Percentiles rank a stretch among this genome's conserved stretches.
Evolutionary conservation across 2,797 vertebrate genomes (phyloP).

Genomic region (Cuniculus paca): DNA sequence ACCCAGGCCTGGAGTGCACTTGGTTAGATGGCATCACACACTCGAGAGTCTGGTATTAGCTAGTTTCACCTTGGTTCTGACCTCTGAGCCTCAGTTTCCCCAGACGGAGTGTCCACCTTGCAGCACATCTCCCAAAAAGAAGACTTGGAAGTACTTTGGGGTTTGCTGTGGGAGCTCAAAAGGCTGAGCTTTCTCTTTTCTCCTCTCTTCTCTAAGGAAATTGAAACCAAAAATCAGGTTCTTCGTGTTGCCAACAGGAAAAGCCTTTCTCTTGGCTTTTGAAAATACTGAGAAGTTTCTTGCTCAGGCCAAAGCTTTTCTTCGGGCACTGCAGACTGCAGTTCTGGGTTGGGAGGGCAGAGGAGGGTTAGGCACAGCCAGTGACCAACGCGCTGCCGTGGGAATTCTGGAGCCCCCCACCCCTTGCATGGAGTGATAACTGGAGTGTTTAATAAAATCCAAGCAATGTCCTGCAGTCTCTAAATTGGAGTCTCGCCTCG

Average conservation of each 20-base stretch:
- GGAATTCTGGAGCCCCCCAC: too few relatives aligned
- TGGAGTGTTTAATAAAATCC: neutral
- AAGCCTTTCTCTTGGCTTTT: neutral
- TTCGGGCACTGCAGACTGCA: neutral
- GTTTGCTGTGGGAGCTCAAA: neutral
- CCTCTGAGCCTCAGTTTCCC: neutral
- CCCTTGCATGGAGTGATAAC: too few relatives aligned
- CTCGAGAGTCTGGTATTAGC: fast-evolving
- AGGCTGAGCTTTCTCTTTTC: neutral
- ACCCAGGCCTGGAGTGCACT: neutral
- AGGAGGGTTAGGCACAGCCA: neutral
- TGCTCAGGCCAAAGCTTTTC: neutral
- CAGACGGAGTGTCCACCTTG: neutral
- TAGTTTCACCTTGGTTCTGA: neutral
- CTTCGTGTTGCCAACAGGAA: conserved; percentile 47
- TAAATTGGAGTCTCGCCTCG: neutral
- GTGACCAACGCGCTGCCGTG: neutral
- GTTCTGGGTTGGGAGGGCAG: neutral
- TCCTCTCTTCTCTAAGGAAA: conserved; percentile 52
- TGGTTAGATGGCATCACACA: fast-evolving
- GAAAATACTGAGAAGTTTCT: neutral
- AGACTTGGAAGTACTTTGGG: neutral
- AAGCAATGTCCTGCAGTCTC: neutral
- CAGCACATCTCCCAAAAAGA: neutral
- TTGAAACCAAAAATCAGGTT: conserved; percentile 68